Base-by-base conservation (phyloP, 2,113 vertebrate genomes). In the Myocastor coypus region DNA sequence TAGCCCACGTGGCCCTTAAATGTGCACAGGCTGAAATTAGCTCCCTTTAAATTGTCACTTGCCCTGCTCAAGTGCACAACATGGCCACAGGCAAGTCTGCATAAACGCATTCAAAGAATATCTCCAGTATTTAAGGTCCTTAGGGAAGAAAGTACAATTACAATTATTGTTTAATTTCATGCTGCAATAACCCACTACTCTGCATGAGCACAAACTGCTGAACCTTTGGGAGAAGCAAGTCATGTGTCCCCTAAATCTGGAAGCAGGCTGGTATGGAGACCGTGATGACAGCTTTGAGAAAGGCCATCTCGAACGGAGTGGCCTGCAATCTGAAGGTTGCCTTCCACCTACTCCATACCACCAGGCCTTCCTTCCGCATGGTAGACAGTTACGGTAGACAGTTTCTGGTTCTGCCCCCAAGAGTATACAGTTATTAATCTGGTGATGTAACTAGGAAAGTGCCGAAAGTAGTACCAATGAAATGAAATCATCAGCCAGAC, bases 81-180 rank as follows among this genome's bases (percentile, higher is more conserved):
- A 93, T 93, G 96, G 96, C 97, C 97, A 97, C 0, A 1, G 95
- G 96, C 97, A 96, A 96, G 90, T 96, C 66, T 85, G 81, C 88
- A 92, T 88, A 97, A 96, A 94, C 28, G 50, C 87, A 85, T 88
- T 92, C 90, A 86, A 88, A 97, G 96, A 96, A 64, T 96, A 97
- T 95, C 94, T 96, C 87, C 40, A 63, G 87, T 93, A 96, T 59
- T 82, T 94, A 85, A 95, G 71, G 85, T 96, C 97, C 96, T 96
- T 92, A 42, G 95, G 97, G 97, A 94, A 83, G 77, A 95, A 97
- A 97, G 92, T 88, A 98, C 97, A 96, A 98, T 97, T 95, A 97
- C 94, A 94, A 92, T 96, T 97, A 97, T 96, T 98, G 97, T 96
- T 98, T 97, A 95, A 97, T 97, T 97, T 97, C 97, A 97, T 97